Conservation (phyloP, 2,113 vertebrate genomes). For the Sclerurus mexicanus region DNA sequence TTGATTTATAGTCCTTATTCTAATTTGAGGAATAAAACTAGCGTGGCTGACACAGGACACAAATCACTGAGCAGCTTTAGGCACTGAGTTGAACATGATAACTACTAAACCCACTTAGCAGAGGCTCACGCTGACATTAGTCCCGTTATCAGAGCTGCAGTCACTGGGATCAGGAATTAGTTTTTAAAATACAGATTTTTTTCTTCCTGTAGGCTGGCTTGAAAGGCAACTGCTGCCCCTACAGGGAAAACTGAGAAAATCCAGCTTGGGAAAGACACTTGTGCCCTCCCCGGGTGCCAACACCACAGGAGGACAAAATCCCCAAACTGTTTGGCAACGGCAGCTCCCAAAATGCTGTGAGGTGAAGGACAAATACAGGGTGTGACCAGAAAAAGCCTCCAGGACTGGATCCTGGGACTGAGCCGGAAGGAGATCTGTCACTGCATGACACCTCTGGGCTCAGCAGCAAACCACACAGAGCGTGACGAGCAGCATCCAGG, state of each 20-base stretch:
- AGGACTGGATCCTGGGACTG: not conserved
- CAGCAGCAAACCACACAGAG: not conserved
- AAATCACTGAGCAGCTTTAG: not conserved
- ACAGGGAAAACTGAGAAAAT: not conserved
- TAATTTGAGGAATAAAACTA: not conserved
- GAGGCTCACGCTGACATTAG: not conserved
- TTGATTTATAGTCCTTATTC: not conserved
- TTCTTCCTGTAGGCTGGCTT: not conserved
- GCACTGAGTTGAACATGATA: not conserved
- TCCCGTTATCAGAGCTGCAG: not conserved
- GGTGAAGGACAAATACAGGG: not conserved
- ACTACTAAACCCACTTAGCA: not conserved
- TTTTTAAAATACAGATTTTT: not conserved
- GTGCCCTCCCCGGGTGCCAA: not conserved
- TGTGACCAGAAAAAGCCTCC: not conserved
- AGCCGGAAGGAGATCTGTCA: not conserved
- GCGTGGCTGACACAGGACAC: not conserved
- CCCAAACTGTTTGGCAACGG: not conserved
- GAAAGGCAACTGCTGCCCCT: slow-evolving; percentile 26
- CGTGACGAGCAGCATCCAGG: not conserved
- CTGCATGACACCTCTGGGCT: not conserved
- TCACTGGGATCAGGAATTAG: not conserved
- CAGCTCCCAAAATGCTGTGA: not conserved
- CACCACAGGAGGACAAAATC: not conserved
- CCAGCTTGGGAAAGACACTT: not conserved